A percentile compares a stretch with the other conserved stretches of the same genome.
Evolutionary conservation across 2,888 invertebrate genomes (phyloP).

Genomic region (Hydroisotoma schaefferi): DNA sequence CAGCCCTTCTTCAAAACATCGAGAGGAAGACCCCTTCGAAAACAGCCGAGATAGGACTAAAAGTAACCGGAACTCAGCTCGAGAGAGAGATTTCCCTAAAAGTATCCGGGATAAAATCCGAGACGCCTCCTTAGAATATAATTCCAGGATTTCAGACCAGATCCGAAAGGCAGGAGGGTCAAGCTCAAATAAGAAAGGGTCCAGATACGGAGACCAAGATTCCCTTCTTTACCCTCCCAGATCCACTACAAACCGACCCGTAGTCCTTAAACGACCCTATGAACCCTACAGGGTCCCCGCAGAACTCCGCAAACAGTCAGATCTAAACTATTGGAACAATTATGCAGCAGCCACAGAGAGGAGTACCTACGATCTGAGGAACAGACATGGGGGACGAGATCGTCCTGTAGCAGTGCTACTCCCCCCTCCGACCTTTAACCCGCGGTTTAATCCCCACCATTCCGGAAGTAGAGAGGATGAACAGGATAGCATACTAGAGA

Average conservation of each 20-base stretch:
- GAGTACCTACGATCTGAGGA: not conserved
- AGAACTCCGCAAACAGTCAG: not conserved
- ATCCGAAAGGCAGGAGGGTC: too few relatives aligned
- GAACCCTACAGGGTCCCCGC: conserved; percentile 27
- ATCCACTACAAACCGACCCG: conserved; percentile 30
- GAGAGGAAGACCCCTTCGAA: too few relatives aligned
- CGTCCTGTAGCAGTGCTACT: not conserved
- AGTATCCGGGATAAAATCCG: conserved; percentile 8
- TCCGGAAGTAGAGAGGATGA: conserved; percentile 28
- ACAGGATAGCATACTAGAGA: conserved; percentile 46
- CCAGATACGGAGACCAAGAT: too few relatives aligned
- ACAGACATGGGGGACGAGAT: not conserved
- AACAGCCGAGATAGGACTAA: too few relatives aligned
- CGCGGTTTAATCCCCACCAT: not conserved
- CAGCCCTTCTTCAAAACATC: too few relatives aligned
- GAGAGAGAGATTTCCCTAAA: too few relatives aligned
- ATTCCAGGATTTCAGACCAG: conserved; percentile 7
- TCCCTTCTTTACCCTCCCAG: too few relatives aligned
- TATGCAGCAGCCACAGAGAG: conserved; percentile 10
- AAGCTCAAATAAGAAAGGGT: too few relatives aligned
- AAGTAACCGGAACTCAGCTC: too few relatives aligned
- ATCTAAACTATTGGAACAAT: conserved; percentile 16
- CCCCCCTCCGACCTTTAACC: not conserved
- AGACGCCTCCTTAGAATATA: conserved; percentile 12
- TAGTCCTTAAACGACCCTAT: conserved; percentile 44